These are phyloP conservation scores for Agapornis canus DNA, from an alignment of 2,797 vertebrate genomes.

Conservation along the genomic window DNA sequence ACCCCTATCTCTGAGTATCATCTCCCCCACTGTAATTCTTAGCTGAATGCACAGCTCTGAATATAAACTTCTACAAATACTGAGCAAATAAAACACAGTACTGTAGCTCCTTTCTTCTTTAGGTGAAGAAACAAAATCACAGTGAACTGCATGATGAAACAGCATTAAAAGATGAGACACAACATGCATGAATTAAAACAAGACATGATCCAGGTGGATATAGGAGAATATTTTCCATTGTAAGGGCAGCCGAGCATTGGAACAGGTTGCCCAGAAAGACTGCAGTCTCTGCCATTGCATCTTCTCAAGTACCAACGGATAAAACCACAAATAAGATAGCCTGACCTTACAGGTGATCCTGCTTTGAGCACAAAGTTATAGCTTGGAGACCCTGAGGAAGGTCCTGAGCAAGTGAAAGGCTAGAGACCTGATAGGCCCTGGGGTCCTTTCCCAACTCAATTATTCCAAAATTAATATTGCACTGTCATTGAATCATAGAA, in stretches of 20 bases:
- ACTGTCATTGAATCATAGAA: neutral
- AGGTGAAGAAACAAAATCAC: neutral
- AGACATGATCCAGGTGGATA: neutral
- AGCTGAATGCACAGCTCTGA: neutral
- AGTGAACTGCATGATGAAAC: neutral
- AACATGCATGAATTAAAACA: neutral
- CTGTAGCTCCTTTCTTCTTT: neutral
- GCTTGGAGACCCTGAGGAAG: neutral
- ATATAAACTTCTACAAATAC: neutral
- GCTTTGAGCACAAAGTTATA: neutral
- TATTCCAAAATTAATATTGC: neutral
- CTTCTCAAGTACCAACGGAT: neutral
- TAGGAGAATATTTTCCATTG: neutral
- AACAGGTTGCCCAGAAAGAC: neutral
- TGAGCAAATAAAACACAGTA: neutral
- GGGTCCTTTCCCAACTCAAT: neutral
- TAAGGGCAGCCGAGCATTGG: neutral
- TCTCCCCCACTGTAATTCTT: neutral
- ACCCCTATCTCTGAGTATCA: neutral
- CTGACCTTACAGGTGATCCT: neutral
- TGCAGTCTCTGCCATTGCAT: neutral
- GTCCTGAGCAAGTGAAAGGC: neutral
- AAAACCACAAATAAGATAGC: neutral
- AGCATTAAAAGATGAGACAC: neutral
- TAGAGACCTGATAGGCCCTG: neutral